Evolutionary conservation across 2,797 vertebrate genomes (phyloP).

Genomic region (Pygocentrus nattereri): DNA sequence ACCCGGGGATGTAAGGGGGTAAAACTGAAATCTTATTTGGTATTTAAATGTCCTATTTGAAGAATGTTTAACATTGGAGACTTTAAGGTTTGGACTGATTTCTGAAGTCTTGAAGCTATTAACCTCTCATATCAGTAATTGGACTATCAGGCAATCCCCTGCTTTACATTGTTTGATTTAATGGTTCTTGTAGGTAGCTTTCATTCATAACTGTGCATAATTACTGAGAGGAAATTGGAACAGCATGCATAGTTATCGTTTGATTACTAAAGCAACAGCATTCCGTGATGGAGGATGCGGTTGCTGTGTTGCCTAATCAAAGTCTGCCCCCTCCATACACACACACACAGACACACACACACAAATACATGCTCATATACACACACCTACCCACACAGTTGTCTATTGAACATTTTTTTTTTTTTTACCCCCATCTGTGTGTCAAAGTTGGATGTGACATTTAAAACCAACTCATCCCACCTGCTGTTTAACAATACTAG

Average conservation of each 20-base stretch:
- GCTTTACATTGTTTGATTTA: constrained; percentile 47
- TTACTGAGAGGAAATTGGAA: constrained; percentile 57
- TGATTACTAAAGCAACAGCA: constrained; percentile 54
- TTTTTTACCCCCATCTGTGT: constrained; percentile 33
- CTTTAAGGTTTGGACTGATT: not conserved
- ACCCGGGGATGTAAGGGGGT: not conserved
- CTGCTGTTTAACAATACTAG: constrained; percentile 60
- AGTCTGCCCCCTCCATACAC: constrained; percentile 33
- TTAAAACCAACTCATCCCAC: constrained; percentile 61
- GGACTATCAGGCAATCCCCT: constrained; percentile 46
- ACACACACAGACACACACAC: constrained; percentile 19
- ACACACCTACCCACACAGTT: constrained; percentile 25
- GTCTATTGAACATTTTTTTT: constrained; percentile 40
- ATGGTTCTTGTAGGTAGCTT: constrained; percentile 50
- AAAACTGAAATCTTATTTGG: not conserved
- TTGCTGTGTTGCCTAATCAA: constrained; percentile 54
- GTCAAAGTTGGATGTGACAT: constrained; percentile 62
- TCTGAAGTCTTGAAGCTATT: constrained; percentile 23
- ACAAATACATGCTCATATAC: constrained; percentile 2
- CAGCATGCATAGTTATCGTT: constrained; percentile 48
- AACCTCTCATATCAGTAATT: constrained; percentile 25
- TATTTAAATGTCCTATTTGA: not conserved
- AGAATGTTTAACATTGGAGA: not conserved
- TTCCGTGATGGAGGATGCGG: constrained; percentile 40
- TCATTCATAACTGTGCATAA: constrained; percentile 61